phyloP scores from a whole-genome alignment of 2,113 vertebrate species.

The Etheostoma spectabile region DNA sequence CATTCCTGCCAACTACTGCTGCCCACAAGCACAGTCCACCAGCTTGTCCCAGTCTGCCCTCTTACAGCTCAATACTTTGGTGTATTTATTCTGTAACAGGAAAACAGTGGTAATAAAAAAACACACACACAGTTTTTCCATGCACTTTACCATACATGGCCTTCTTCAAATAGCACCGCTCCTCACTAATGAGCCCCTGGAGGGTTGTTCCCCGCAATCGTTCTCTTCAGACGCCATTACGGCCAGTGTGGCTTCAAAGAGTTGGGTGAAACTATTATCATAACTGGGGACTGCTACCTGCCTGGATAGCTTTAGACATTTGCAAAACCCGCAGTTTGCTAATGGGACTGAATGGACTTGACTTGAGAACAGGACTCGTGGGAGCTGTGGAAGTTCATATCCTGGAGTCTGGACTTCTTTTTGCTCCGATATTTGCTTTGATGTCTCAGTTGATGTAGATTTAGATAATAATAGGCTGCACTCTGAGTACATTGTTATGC shows the following conservation, averaged over 20 bases:
- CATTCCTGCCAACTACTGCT: conserved; percentile 39
- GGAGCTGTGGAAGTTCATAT: conserved; percentile 60
- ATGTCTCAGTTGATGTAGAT: conserved; percentile 66
- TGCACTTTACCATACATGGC: conserved; percentile 28
- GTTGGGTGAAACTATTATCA: conserved; percentile 65
- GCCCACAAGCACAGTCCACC: conserved; percentile 42
- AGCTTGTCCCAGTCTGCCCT: conserved; percentile 53
- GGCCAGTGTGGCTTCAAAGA: conserved; percentile 75
- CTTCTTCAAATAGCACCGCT: conserved; percentile 71
- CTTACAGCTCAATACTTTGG: conserved; percentile 20
- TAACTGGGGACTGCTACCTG: conserved; percentile 73
- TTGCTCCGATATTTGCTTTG: conserved; percentile 69
- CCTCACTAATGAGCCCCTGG: conserved; percentile 80
- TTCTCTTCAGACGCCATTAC: conserved; percentile 75
- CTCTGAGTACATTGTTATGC: conserved; percentile 59
- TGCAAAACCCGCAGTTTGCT: conserved; percentile 61
- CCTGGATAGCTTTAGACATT: conserved; percentile 63
- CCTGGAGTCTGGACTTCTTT: conserved; percentile 58
- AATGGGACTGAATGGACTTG: conserved; percentile 61
- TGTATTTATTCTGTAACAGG: conserved; percentile 29
- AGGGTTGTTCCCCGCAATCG: conserved; percentile 67
- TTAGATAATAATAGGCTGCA: conserved; percentile 53
- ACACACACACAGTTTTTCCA: conserved; percentile 11
- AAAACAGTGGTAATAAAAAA: conserved; percentile 29
- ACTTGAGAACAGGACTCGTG: conserved; percentile 42